Evolutionary conservation across 1,140 invertebrate species (phyloP).

Genomic region (Himalopsyche phryganea): DNA sequence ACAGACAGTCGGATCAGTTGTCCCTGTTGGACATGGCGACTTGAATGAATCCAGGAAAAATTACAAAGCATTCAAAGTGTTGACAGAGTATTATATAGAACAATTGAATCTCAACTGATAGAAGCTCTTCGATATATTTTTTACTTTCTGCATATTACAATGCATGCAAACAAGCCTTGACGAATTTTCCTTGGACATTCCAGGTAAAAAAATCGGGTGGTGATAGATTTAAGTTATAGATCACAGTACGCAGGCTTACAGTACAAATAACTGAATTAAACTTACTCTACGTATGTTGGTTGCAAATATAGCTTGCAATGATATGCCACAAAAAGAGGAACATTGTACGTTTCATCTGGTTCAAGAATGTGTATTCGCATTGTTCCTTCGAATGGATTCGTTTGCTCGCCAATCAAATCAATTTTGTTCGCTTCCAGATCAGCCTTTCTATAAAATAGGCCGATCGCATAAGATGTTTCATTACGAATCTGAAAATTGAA

Average conservation of each 20-base stretch:
- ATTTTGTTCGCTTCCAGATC: slow-evolving; percentile 62
- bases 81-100: too few species aligned
- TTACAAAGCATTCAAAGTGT: too few species aligned
- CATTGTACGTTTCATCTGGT: slow-evolving; percentile 67
- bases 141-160: too few species aligned
- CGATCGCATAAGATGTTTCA: slow-evolving; percentile 71
- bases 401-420: slow-evolving; percentile 61
- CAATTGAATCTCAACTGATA: too few species aligned
- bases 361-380: slow-evolving; percentile 70
- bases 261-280: too few species aligned
- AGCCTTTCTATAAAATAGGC: slow-evolving; percentile 69
- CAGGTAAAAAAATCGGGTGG: neutral
- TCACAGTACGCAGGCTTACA: too few species aligned
- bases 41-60: too few species aligned
- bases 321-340: slow-evolving; percentile 77
- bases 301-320: slow-evolving; percentile 72
- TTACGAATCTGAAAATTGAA: slow-evolving; percentile 62
- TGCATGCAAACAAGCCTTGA: too few species aligned
- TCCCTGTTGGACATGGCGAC: too few species aligned
- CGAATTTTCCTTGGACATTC: too few species aligned
- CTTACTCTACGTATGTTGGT: slow-evolving; percentile 71
- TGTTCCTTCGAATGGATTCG: slow-evolving; percentile 74
- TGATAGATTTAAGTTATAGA: neutral
- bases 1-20: too few species aligned
- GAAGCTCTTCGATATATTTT: too few species aligned